Conservation (phyloP, 1,140 invertebrate species). For the Drosophila varians region DNA sequence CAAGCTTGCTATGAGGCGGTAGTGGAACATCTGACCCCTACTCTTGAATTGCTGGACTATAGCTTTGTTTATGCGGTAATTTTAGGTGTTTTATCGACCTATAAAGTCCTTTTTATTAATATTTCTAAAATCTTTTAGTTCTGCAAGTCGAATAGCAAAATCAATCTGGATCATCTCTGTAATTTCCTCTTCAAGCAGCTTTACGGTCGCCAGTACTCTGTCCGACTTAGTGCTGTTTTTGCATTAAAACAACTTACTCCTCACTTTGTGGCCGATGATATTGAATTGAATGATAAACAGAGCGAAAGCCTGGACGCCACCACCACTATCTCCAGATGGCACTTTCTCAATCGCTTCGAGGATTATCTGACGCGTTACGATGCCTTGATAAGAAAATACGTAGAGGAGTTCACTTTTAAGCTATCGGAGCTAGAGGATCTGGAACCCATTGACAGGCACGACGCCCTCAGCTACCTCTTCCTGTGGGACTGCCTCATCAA, state of each 20-base stretch:
- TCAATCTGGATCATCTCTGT: constrained; percentile 68
- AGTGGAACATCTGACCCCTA: constrained; percentile 49
- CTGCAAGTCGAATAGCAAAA: constrained; percentile 53
- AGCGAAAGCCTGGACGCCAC: constrained; percentile 48
- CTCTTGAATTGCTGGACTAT: constrained; percentile 64
- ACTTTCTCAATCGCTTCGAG: constrained; percentile 85
- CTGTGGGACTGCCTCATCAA: constrained; percentile 90
- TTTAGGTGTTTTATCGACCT: too few species aligned
- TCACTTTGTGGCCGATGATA: constrained; percentile 72
- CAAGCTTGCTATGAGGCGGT: constrained; percentile 42
- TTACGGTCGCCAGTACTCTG: constrained; percentile 43
- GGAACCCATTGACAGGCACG: constrained; percentile 59
- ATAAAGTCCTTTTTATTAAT: background rate
- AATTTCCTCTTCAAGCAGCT: constrained; percentile 74
- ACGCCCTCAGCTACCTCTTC: constrained; percentile 86
- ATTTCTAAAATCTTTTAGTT: constrained; percentile 40
- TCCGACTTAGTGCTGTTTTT: constrained; percentile 52
- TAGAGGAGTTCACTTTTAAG: constrained; percentile 80
- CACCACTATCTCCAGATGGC: constrained; percentile 56
- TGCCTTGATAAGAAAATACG: constrained; percentile 58
- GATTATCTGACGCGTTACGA: constrained; percentile 83
- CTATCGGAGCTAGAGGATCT: constrained; percentile 69
- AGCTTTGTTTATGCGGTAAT: constrained; percentile 64
- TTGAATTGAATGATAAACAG: constrained; percentile 62
- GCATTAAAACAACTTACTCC: constrained; percentile 60